Evolutionary conservation across 2,888 invertebrate genomes (phyloP), one percentile per base, ranked within the genome.

Genomic region (Hypomecis punctinalis): DNA sequence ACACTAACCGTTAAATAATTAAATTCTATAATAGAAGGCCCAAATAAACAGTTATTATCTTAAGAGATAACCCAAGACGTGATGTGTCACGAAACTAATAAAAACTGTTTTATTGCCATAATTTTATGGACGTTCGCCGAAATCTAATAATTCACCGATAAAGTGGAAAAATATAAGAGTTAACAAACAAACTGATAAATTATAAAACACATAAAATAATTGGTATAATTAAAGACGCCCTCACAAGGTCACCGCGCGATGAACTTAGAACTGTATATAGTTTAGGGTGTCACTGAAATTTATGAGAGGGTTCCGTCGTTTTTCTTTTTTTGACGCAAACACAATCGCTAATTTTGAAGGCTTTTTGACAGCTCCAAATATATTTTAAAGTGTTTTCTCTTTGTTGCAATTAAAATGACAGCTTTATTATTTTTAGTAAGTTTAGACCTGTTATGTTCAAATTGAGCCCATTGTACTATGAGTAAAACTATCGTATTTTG

Each of bases 21-120:
- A 48, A 35, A 48, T 48, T n/a, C 10, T 48, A 55, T 47, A 48
- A 49, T 61, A 43, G n/a, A 40, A 36, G 64, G 7, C 45, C 56
- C 55, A 65, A 66, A 66, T 59, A 65, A 70, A 68, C 67, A 71
- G n/a, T 66, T 43, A 66, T 80, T 84, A 85, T 83, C 85, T 54
- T 7, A 39, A 5, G 8, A 62, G 79, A 77, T 82, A 82, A 84
- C 84, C 83, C 73, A 57, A 40, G 45, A 57, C 68, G 78, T 80
- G 46, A 57, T 66, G 79, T 82, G 82, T 80, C 82, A 82, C 75
- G 75, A 57, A 68, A 76, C 67, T 77, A 76, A 80, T 86, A 81
- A 85, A 84, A 73, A 72, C 74, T 73, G 72, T 77, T 84, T 84
- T 80, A 85, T 77, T 81, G 76, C 71, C 52, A 77, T 79, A 79